Conservation (phyloP, 2,888 invertebrate species). For the Hymenopus coronatus region DNA sequence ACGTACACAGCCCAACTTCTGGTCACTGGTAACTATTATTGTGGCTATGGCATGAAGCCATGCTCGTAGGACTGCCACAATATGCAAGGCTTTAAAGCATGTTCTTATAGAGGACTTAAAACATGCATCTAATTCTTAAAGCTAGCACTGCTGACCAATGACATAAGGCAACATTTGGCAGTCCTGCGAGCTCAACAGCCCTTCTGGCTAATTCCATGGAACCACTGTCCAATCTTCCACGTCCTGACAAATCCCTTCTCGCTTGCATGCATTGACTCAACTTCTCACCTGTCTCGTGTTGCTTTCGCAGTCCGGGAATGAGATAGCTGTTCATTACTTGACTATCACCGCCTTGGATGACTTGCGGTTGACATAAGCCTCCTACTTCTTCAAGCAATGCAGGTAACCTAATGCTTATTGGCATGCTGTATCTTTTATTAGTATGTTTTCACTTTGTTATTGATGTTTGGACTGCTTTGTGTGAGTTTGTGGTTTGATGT, state of each 20-base stretch:
- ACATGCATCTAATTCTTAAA: not conserved
- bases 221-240: not conserved
- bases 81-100: not conserved
- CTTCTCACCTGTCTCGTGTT: constrained; percentile 28
- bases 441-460: constrained; percentile 24
- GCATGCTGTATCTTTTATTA: constrained; percentile 27
- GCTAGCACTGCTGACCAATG: not conserved
- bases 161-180: not conserved
- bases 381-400: constrained; percentile 32
- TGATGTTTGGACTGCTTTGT: constrained; percentile 16
- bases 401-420: constrained; percentile 34
- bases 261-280: constrained; percentile 25
- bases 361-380: constrained; percentile 35
- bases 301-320: constrained; percentile 34
- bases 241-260: not conserved
- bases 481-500: constrained; percentile 19
- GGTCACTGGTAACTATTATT: constrained; percentile 63
- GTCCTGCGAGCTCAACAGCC: not conserved
- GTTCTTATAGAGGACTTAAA: not conserved
- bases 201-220: not conserved
- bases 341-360: constrained; percentile 35
- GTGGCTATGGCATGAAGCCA: constrained; percentile 11
- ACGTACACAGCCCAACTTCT: constrained; percentile 57
- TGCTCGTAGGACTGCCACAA: constrained; percentile 6
- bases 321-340: constrained; percentile 32